A percentile compares a stretch with the other conserved stretches of the same genome.
Evolutionary conservation across 2,113 vertebrate species (phyloP).

Genomic region (Pithys albifrons): DNA sequence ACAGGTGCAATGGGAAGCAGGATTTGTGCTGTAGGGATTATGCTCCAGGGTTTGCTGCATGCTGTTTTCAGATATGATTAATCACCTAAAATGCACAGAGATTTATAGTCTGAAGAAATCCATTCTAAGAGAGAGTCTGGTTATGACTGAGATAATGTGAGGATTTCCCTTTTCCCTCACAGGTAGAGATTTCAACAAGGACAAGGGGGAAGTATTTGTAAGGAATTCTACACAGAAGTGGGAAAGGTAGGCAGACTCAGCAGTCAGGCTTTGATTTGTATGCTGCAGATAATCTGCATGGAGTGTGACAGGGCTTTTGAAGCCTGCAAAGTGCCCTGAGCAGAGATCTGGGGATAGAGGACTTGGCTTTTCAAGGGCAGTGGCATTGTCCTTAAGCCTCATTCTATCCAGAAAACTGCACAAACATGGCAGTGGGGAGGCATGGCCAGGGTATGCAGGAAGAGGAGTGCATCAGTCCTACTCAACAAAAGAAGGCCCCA

Average conservation of each 20-base stretch:
- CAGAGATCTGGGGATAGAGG: background rate
- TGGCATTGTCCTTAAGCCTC: fast-evolving
- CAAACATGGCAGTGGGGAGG: background rate
- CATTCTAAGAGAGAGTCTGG: slow-evolving; percentile 24
- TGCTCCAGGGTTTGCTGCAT: background rate
- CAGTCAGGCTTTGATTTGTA: background rate
- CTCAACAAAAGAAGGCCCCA: background rate
- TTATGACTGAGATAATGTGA: background rate
- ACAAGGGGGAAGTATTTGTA: background rate
- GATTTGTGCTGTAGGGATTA: background rate
- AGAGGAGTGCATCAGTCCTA: fast-evolving
- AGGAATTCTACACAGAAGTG: background rate
- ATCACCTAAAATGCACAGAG: background rate
- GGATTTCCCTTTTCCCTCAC: background rate
- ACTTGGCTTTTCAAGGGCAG: background rate
- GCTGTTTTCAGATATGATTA: slow-evolving; percentile 33
- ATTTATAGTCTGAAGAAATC: slow-evolving; percentile 54
- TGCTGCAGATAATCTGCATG: background rate
- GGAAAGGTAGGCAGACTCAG: background rate
- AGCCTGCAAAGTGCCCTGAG: background rate
- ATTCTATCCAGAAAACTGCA: background rate
- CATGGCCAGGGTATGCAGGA: fast-evolving
- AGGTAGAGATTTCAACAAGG: background rate
- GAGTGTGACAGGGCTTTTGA: background rate
- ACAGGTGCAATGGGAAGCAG: slow-evolving; percentile 7